These are phyloP conservation scores for Strigamia maritima DNA, from an alignment of 2,888 invertebrate genomes.

Conservation along the genomic window DNA sequence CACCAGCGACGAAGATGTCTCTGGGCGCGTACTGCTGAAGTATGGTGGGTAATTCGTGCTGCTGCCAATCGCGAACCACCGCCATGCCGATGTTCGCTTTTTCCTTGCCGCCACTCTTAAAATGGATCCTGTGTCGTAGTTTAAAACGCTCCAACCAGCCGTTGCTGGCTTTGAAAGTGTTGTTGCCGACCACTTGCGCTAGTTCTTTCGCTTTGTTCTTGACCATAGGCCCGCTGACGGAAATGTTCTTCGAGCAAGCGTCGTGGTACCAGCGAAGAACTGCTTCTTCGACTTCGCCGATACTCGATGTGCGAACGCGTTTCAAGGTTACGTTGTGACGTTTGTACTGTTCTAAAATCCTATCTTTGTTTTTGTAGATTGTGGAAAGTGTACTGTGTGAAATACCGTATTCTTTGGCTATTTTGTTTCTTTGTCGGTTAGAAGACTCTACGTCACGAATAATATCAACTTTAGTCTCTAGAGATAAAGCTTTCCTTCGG, in stretches of 20 bases:
- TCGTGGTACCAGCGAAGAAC: constrained; percentile 36
- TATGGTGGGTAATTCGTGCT: constrained; percentile 34
- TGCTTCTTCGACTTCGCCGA: constrained; percentile 35
- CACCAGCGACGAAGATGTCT: constrained; percentile 35
- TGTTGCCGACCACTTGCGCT: constrained; percentile 29
- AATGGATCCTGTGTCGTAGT: constrained; percentile 22
- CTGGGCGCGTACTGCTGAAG: constrained; percentile 37
- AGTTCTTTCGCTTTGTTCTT: constrained; percentile 35
- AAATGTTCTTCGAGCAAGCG: constrained; percentile 35
- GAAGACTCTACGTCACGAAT: constrained; percentile 30
- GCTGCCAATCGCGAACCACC: constrained; percentile 38
- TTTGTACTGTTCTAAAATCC: constrained; percentile 35
- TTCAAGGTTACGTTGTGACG: constrained; percentile 29
- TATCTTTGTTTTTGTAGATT: constrained; percentile 38
- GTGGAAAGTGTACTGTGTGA: constrained; percentile 37
- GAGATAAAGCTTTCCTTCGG: constrained; percentile 34
- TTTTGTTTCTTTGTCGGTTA: constrained; percentile 29
- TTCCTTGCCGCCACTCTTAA: constrained; percentile 37
- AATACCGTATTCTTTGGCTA: constrained; percentile 37
- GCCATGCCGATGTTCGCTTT: constrained; percentile 37
- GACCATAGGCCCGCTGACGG: constrained; percentile 37
- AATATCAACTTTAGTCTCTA: constrained; percentile 37
- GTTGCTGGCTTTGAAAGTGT: constrained; percentile 37
- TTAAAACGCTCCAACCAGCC: constrained; percentile 37
- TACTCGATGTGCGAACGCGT: constrained; percentile 22